These are phyloP conservation scores for Lithosia quadra DNA, from an alignment of 2,888 invertebrate species.

Conservation along the genomic window DNA sequence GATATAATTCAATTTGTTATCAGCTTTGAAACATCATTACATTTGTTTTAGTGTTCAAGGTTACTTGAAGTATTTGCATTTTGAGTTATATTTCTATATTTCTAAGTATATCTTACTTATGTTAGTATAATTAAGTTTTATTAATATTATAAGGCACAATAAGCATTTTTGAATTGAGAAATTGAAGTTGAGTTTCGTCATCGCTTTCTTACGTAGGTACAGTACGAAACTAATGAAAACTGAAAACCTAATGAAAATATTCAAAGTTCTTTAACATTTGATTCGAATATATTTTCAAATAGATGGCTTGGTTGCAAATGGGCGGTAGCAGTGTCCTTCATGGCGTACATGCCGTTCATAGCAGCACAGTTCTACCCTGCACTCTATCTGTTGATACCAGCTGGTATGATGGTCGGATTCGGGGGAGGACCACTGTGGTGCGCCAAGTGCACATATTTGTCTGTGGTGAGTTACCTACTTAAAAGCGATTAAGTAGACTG, in stretches of 20 bases:
- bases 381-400: conserved; percentile 94
- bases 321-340: conserved; percentile 94
- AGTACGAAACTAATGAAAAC: no score
- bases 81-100: no score
- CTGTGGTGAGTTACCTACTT: conserved; percentile 87
- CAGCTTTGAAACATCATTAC: background rate
- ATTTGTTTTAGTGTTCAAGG: no score
- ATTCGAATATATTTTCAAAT: conserved; percentile 27
- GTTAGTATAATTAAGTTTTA: no score
- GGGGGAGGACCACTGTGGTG: conserved; percentile 98
- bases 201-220: no score
- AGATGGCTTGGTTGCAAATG: conserved; percentile 97
- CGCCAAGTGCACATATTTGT: conserved; percentile 97
- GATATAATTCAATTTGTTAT: background rate
- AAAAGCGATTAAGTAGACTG: background rate
- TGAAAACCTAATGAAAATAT: background rate
- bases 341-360: conserved; percentile 97
- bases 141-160: no score
- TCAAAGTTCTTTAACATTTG: background rate
- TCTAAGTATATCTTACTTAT: no score
- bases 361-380: conserved; percentile 96
- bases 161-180: no score
- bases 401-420: conserved; percentile 93
- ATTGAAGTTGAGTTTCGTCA: no score
- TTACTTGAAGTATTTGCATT: no score